These are phyloP conservation scores for Drosophila macrothrix DNA, from an alignment of 2,888 invertebrate genomes.

Conservation along the genomic window DNA sequence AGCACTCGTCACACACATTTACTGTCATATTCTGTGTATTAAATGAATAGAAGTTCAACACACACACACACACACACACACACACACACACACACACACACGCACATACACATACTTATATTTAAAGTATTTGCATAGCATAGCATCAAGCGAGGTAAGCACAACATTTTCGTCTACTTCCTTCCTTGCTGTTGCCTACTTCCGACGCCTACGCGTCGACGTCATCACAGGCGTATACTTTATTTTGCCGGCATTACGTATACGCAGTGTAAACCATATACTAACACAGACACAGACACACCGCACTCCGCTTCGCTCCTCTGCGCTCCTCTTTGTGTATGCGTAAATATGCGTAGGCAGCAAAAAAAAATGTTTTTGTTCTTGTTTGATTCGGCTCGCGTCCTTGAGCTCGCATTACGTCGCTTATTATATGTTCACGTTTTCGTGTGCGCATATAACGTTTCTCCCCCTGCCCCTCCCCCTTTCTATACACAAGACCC, in stretches of 20 bases:
- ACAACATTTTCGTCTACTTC: conserved; percentile 39
- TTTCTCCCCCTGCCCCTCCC: background rate
- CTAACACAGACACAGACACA: conserved; percentile 3
- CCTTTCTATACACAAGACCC: background rate
- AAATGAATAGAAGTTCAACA: conserved; percentile 62
- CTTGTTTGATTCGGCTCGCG: conserved; percentile 42
- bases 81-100: background rate
- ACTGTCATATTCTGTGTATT: conserved; percentile 64
- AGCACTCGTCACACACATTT: conserved; percentile 77
- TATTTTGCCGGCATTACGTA: conserved; percentile 68
- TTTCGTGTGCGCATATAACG: conserved; percentile 33
- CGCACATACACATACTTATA: background rate
- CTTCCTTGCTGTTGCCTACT: conserved; percentile 62
- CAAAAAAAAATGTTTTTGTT: conserved; percentile 23
- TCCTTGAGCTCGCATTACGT: conserved; percentile 71
- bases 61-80: conserved; percentile 13
- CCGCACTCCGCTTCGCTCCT: background rate
- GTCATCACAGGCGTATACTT: conserved; percentile 63
- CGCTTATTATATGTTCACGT: conserved; percentile 40
- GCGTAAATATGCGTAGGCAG: conserved; percentile 64
- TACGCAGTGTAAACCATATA: conserved; percentile 50
- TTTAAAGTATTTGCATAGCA: conserved; percentile 50
- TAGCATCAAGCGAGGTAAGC: conserved; percentile 39
- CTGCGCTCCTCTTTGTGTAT: conserved; percentile 35
- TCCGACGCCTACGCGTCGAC: conserved; percentile 45